Percentiles rank a stretch among this genome's conserved stretches.
These are phyloP conservation scores for Drosophila parvula DNA, from an alignment of 1,140 invertebrate species.

Conservation along the genomic window DNA sequence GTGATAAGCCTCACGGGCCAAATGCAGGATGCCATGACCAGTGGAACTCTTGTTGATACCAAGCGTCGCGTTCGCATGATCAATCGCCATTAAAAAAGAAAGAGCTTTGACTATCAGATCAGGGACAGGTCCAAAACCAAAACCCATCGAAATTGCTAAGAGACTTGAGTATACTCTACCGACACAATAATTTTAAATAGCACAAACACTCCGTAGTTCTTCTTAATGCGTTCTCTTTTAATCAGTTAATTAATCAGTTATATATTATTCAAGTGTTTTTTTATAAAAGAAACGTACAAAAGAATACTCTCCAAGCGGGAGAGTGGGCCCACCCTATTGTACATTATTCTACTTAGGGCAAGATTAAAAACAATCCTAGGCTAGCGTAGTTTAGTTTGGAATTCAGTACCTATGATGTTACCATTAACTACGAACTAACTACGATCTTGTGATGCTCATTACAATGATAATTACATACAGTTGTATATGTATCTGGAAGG, in stretches of 20 bases:
- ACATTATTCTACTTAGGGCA: slow-evolving; percentile 74
- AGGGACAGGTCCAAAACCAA: neutral
- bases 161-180: slow-evolving; percentile 24
- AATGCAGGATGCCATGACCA: slow-evolving; percentile 9
- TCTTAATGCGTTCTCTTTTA: slow-evolving; percentile 52
- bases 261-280: slow-evolving; percentile 50
- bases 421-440: slow-evolving; percentile 48
- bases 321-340: slow-evolving; percentile 34
- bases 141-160: slow-evolving; percentile 46
- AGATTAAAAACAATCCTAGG: slow-evolving; percentile 81
- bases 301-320: slow-evolving; percentile 13
- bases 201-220: slow-evolving; percentile 13
- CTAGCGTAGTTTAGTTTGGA: slow-evolving; percentile 67
- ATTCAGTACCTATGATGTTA: slow-evolving; percentile 45
- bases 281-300: slow-evolving; percentile 46
- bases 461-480: slow-evolving; percentile 60
- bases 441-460: slow-evolving; percentile 51
- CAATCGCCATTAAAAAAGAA: slow-evolving; percentile 67
- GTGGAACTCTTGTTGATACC: slow-evolving; percentile 24
- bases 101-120: slow-evolving; percentile 5
- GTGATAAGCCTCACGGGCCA: slow-evolving; percentile 54
- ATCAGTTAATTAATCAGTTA: slow-evolving; percentile 51
- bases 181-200: slow-evolving; percentile 25
- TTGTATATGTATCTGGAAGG: slow-evolving; percentile 47
- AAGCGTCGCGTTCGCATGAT: slow-evolving; percentile 81